A percentile compares a stretch with the other conserved stretches of the same genome.
Evolutionary conservation across 2,888 invertebrate genomes (phyloP).

Genomic region (Lottia gigantea): DNA sequence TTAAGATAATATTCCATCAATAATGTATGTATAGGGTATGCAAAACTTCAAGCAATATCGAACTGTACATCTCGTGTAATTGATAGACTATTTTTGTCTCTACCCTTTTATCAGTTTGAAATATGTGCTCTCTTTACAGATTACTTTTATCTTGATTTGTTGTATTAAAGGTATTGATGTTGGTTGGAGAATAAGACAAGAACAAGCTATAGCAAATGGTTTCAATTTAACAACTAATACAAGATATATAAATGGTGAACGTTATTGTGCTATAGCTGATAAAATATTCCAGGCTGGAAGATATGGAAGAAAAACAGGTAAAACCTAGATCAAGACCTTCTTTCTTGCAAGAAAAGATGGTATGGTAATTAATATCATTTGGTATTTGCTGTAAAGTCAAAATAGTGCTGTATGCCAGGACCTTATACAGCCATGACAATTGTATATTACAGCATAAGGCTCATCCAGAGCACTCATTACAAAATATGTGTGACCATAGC

Average conservation of each 20-base stretch:
- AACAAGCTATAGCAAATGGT: slow-evolving; percentile 45
- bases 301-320: slow-evolving; percentile 61
- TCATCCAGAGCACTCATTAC: too few relatives aligned
- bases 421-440: too few relatives aligned
- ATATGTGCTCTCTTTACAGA: too few relatives aligned
- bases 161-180: slow-evolving; percentile 48
- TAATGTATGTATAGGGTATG: neutral
- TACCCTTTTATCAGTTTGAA: too few relatives aligned
- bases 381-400: too few relatives aligned
- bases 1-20: neutral
- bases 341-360: neutral
- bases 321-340: neutral
- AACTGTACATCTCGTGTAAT: too few relatives aligned
- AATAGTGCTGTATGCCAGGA: too few relatives aligned
- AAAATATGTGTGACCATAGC: too few relatives aligned
- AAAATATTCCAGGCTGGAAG: slow-evolving; percentile 48
- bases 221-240: slow-evolving; percentile 40
- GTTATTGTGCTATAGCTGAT: slow-evolving; percentile 46
- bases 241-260: slow-evolving; percentile 45
- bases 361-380: too few relatives aligned
- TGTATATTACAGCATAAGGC: too few relatives aligned
- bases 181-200: slow-evolving; percentile 45
- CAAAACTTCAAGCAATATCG: too few relatives aligned
- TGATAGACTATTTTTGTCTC: too few relatives aligned
- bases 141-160: neutral